Evolutionary conservation across 2,888 invertebrate species (phyloP).

Genomic region (Syrista parreyssii): DNA sequence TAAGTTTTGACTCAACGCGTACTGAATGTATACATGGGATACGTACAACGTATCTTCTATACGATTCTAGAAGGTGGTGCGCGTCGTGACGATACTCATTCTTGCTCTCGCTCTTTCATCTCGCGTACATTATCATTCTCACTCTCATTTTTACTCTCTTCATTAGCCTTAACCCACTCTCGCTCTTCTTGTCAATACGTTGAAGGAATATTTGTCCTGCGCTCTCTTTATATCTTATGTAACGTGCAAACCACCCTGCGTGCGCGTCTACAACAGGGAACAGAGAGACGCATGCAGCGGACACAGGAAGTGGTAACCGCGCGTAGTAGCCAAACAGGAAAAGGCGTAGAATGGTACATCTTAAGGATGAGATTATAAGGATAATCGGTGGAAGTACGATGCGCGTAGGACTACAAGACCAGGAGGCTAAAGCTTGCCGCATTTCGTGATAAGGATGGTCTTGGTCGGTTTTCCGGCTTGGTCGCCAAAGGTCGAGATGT

Average conservation of each 20-base stretch:
- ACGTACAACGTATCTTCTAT: background rate
- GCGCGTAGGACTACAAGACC: background rate
- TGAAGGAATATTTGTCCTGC: background rate
- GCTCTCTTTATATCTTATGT: conserved; percentile 4
- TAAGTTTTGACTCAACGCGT: conserved; percentile 47
- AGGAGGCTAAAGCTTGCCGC: conserved; percentile 75
- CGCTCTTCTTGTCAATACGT: background rate
- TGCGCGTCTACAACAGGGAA: conserved; percentile 8
- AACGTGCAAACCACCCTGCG: conserved; percentile 1
- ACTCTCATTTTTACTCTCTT: background rate
- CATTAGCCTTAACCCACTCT: background rate
- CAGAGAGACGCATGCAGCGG: conserved; percentile 14
- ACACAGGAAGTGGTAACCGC: conserved; percentile 1
- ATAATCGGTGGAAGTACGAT: background rate
- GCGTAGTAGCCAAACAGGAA: conserved; percentile 1
- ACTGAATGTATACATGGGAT: background rate
- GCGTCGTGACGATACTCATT: conserved; percentile 23
- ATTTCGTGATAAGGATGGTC: conserved; percentile 78
- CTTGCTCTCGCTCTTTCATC: background rate
- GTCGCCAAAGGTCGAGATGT: conserved; percentile 82
- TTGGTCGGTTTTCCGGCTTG: conserved; percentile 82
- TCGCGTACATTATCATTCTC: background rate
- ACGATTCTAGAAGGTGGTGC: conserved; percentile 15
- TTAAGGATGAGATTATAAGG: background rate
- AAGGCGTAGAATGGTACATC: background rate